These are phyloP conservation scores for Celastrina argiolus DNA, from an alignment of 2,888 invertebrate genomes.

Conservation along the genomic window DNA sequence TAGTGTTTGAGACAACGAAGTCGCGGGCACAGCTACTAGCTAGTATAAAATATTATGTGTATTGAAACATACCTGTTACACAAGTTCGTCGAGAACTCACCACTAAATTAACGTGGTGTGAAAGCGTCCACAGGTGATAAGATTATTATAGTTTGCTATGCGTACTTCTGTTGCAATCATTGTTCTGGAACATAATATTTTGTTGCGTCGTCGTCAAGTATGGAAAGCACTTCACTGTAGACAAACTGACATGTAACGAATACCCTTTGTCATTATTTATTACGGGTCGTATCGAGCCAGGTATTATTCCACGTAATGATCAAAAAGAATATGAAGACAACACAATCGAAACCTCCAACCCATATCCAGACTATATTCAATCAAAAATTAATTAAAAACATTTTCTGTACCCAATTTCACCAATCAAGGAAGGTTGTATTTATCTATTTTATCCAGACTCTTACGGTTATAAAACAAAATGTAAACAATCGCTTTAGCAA, in stretches of 20 bases:
- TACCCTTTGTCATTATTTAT: constrained; percentile 3
- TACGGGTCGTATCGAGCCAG: background rate
- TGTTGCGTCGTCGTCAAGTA: background rate
- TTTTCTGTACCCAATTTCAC: background rate
- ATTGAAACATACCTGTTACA: too few species aligned
- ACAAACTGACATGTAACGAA: background rate
- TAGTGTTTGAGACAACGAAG: too few species aligned
- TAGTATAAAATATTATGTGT: too few species aligned
- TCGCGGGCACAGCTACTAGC: too few species aligned
- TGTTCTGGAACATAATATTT: background rate
- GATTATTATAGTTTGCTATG: too few species aligned
- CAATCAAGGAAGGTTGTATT: background rate
- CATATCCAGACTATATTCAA: background rate
- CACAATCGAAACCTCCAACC: background rate
- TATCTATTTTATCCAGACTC: background rate
- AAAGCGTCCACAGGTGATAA: too few species aligned
- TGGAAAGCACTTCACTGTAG: background rate
- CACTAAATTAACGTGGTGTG: too few species aligned
- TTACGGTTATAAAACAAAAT: background rate
- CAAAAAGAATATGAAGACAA: constrained; percentile 1
- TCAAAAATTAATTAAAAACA: background rate
- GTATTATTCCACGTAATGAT: background rate
- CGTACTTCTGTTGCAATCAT: too few species aligned
- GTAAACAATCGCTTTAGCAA: background rate
- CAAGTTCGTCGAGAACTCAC: too few species aligned